Evolutionary conservation across 2,888 invertebrate species (phyloP).

Genomic region (Folsomia manolachei): DNA sequence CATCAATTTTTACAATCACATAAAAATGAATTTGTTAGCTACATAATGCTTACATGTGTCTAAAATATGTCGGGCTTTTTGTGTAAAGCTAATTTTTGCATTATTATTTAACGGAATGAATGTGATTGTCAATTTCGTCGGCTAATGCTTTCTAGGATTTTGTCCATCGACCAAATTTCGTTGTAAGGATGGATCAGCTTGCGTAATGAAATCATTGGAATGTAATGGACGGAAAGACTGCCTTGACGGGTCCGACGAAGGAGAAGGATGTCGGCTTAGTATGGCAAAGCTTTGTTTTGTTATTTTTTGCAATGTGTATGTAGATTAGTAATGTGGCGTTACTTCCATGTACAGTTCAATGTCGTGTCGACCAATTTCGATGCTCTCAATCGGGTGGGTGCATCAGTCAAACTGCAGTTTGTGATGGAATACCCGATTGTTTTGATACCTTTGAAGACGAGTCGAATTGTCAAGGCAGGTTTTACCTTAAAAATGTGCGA

Average conservation of each 20-base stretch:
- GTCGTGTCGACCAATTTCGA: constrained; percentile 54
- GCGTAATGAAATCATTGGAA: constrained; percentile 49
- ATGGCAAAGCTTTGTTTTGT: neutral
- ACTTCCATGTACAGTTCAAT: constrained; percentile 41
- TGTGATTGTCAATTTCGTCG: too few relatives aligned
- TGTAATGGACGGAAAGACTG: constrained; percentile 54
- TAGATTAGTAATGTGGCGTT: constrained; percentile 15
- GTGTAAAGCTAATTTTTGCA: too few relatives aligned
- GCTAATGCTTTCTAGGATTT: neutral
- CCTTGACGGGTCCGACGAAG: constrained; percentile 53
- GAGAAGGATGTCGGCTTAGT: constrained; percentile 31
- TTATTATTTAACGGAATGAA: too few relatives aligned
- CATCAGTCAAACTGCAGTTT: constrained; percentile 31
- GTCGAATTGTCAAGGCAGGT: constrained; percentile 35
- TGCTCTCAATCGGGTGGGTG: constrained; percentile 53
- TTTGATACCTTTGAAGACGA: constrained; percentile 16
- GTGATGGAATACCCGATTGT: constrained; percentile 28
- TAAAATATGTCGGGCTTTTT: too few relatives aligned
- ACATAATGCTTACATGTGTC: too few relatives aligned
- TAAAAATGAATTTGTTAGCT: too few relatives aligned
- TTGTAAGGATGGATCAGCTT: constrained; percentile 51
- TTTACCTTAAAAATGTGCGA: neutral
- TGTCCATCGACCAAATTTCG: constrained; percentile 33
- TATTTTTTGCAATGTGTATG: too few relatives aligned
- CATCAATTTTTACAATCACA: too few relatives aligned